phyloP scores from a whole-genome alignment of 2,797 vertebrate genomes.

The Lagodon rhomboides region DNA sequence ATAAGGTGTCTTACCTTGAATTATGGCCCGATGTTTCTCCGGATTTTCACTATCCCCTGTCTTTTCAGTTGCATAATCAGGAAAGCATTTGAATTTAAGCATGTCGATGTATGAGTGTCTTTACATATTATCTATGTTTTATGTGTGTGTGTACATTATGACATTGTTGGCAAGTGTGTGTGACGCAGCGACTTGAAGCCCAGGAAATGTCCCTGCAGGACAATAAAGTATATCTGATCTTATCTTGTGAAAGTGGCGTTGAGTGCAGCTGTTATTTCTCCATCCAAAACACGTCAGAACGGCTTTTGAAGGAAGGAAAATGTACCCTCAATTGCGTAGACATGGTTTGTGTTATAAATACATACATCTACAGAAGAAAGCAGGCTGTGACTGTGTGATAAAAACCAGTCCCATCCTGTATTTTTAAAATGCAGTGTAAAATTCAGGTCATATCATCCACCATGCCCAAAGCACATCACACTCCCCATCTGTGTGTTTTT shows the following conservation, averaged over 20 bases:
- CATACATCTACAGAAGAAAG: constrained; percentile 36
- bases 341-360: constrained; percentile 48
- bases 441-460: constrained; percentile 63
- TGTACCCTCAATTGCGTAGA: constrained; percentile 19
- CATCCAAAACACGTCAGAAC: constrained; percentile 22
- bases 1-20: no score
- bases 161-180: no score
- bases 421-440: constrained; percentile 37
- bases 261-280: constrained; percentile 34
- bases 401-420: constrained; percentile 24
- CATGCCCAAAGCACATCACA: constrained; percentile 61
- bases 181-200: no score
- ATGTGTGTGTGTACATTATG: no score
- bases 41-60: no score
- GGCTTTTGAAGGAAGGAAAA: constrained; percentile 36
- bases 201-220: no score
- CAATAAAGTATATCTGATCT: no score
- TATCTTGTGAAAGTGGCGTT: constrained; percentile 23
- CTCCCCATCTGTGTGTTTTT: constrained; percentile 60
- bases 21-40: no score
- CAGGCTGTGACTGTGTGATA: constrained; percentile 39
- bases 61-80: no score
- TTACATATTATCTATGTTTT: constrained; percentile 14
- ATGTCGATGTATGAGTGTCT: no score
- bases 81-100: no score